Evolutionary conservation across 2,888 invertebrate species (phyloP).

Genomic region (Autographa pulchrina): DNA sequence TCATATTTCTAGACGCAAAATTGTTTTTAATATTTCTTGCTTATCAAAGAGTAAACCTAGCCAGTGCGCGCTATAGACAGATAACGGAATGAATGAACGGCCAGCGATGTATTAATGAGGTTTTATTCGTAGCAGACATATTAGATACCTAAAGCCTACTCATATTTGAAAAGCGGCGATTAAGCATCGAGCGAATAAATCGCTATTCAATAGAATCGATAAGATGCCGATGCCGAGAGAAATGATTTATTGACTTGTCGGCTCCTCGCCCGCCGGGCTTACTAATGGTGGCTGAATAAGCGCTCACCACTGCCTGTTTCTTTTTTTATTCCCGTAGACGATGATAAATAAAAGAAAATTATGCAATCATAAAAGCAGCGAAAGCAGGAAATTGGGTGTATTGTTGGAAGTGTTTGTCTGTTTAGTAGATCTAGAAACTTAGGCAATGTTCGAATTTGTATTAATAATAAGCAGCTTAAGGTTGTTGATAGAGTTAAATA

Average conservation of each 20-base stretch:
- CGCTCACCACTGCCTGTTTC: constrained; percentile 66
- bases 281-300: constrained; percentile 72
- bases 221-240: constrained; percentile 79
- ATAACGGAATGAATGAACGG: neutral
- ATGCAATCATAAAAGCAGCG: constrained; percentile 65
- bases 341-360: constrained; percentile 70
- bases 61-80: neutral
- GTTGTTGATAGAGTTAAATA: too few relatives aligned
- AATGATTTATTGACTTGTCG: constrained; percentile 86
- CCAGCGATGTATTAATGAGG: constrained; percentile 25
- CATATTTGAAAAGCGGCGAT: constrained; percentile 75
- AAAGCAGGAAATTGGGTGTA: constrained; percentile 57
- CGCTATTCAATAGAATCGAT: constrained; percentile 83
- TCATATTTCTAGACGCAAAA: neutral
- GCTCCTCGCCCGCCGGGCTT: constrained; percentile 64
- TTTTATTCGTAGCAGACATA: constrained; percentile 66
- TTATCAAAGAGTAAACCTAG: neutral
- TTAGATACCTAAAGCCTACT: constrained; percentile 71
- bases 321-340: constrained; percentile 66
- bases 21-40: neutral
- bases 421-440: too few relatives aligned
- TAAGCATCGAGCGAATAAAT: constrained; percentile 75
- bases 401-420: too few relatives aligned
- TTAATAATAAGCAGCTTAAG: too few relatives aligned
- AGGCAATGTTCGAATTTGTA: too few relatives aligned